Evolutionary conservation across 2,888 invertebrate species (phyloP).

Genomic region (Zootermopsis nevadensis): DNA sequence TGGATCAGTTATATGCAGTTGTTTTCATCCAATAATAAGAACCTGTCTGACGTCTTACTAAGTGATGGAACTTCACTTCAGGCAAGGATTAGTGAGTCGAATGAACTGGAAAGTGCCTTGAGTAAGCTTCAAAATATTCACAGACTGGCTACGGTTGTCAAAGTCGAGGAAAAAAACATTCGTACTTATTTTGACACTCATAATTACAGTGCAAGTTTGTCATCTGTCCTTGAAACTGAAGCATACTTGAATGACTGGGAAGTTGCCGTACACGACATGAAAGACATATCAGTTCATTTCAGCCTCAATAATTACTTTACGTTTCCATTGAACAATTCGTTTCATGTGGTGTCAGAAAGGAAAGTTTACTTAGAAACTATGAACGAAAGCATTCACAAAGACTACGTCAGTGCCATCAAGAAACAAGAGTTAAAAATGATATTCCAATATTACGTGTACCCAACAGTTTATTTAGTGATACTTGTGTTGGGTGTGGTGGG

Average conservation of each 20-base stretch:
- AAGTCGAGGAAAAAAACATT: background rate
- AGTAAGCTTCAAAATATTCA: background rate
- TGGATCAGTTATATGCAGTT: background rate
- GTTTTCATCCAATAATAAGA: background rate
- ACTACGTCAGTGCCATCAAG: background rate
- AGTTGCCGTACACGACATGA: background rate
- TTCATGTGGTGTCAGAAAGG: background rate
- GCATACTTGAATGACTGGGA: background rate
- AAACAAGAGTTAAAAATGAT: background rate
- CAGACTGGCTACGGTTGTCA: background rate
- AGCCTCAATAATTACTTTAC: background rate
- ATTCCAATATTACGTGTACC: background rate
- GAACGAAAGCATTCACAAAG: background rate
- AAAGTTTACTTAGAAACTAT: background rate
- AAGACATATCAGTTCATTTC: background rate
- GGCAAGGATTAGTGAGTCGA: background rate
- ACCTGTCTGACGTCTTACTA: background rate
- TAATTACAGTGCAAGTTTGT: background rate
- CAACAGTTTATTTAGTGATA: background rate
- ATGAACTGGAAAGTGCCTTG: background rate
- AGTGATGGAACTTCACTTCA: background rate
- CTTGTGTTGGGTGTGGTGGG: constrained; percentile 1
- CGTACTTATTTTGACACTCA: background rate
- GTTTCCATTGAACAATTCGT: background rate
- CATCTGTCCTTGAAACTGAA: background rate